Evolutionary conservation across 1,140 invertebrate species (phyloP).

Genomic region (Pollicipes pollicipes): DNA sequence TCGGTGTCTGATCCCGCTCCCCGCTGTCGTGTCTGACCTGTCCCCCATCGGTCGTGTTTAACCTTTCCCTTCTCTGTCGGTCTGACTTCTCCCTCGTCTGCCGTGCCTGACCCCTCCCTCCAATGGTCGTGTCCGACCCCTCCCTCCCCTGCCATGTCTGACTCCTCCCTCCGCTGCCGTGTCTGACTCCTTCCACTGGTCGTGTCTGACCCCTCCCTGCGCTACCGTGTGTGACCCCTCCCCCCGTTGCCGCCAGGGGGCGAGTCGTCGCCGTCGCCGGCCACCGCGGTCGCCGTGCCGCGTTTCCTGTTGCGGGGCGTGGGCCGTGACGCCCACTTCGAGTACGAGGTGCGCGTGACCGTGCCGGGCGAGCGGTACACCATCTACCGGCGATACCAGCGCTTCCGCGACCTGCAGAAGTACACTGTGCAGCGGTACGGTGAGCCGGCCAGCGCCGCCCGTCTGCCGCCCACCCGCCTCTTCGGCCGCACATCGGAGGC

Average conservation of each 20-base stretch:
- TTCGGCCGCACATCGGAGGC: conserved; percentile 51
- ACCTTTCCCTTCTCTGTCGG: no score
- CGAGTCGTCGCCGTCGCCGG: neutral
- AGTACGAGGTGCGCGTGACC: conserved; percentile 56
- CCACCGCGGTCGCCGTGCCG: conserved; percentile 26
- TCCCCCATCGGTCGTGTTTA: no score
- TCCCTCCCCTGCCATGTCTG: no score
- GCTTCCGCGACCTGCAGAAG: conserved; percentile 63
- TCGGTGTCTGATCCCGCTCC: no score
- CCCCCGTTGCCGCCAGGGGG: neutral
- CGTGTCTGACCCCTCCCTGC: no score
- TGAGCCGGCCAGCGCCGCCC: conserved; percentile 51
- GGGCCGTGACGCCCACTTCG: conserved; percentile 64
- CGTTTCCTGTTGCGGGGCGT: conserved; percentile 58
- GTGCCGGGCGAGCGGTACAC: conserved; percentile 50
- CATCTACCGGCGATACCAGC: conserved; percentile 55
- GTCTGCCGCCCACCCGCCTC: conserved; percentile 59
- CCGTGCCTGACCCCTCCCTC: no score
- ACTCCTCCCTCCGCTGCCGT: no score
- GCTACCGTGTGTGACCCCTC: no score
- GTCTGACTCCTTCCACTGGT: no score
- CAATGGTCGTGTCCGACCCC: no score
- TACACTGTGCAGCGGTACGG: conserved; percentile 58
- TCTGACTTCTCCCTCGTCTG: no score
- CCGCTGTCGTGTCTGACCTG: no score